Evolutionary conservation across 2,113 vertebrate species (phyloP).

Genomic region (Chloebia gouldiae): DNA sequence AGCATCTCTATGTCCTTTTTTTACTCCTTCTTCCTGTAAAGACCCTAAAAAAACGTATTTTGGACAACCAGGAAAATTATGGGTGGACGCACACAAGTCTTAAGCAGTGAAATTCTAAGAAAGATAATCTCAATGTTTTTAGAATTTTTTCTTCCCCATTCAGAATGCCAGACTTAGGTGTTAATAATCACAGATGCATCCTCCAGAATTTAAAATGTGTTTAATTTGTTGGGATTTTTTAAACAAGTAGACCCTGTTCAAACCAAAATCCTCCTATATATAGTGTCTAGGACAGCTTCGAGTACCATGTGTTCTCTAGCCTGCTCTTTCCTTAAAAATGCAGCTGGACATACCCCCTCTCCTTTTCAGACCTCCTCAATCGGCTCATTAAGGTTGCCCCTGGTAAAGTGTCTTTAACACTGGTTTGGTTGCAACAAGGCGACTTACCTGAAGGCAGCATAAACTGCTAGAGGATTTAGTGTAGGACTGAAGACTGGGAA

Average conservation of each 20-base stretch:
- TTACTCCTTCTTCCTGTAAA: neutral
- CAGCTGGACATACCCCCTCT: rapidly evolving
- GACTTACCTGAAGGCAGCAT: neutral
- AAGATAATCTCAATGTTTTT: neutral
- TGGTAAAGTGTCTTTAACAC: neutral
- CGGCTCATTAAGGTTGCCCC: neutral
- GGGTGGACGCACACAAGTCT: neutral
- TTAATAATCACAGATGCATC: neutral
- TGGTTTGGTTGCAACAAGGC: neutral
- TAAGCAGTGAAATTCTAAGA: neutral
- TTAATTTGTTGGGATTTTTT: neutral
- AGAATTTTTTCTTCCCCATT: neutral
- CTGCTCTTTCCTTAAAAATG: neutral
- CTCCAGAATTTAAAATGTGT: neutral
- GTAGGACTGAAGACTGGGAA: neutral
- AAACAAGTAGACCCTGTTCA: neutral
- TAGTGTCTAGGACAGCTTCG: neutral
- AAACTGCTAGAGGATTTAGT: neutral
- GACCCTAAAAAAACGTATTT: neutral
- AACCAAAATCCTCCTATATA: neutral
- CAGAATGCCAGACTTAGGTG: neutral
- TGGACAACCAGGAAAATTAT: neutral
- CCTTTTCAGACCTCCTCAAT: neutral
- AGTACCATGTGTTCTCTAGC: rapidly evolving
- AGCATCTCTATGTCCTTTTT: neutral